phyloP scores from a whole-genome alignment of 2,888 invertebrate genomes.

The Dromius quadrimaculatus region DNA sequence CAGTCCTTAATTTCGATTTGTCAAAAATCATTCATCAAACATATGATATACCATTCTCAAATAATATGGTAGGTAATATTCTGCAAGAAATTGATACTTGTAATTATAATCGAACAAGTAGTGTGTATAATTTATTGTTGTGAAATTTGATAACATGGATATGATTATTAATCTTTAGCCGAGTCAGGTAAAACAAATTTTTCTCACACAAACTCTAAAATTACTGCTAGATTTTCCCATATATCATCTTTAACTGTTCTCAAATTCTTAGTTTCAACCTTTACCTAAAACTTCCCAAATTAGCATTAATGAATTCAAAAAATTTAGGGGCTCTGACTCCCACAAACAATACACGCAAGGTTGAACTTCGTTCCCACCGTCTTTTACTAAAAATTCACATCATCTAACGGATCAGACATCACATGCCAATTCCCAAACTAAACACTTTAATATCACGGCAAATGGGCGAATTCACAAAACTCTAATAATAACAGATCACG shows the following conservation, averaged over 20 bases:
- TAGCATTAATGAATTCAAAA: slow-evolving; percentile 39
- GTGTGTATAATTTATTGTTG: too few species aligned
- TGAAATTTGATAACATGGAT: too few species aligned
- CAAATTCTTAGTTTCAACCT: slow-evolving; percentile 27
- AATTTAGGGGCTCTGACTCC: slow-evolving; percentile 29
- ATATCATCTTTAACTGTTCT: slow-evolving; percentile 13
- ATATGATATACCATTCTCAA: too few species aligned
- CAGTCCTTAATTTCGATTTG: too few species aligned
- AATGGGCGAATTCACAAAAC: slow-evolving; percentile 17
- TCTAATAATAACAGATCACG: slow-evolving; percentile 11
- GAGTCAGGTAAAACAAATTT: too few species aligned
- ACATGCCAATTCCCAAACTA: background rate
- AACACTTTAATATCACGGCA: slow-evolving; percentile 18
- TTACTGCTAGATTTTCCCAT: slow-evolving; percentile 24
- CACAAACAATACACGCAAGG: slow-evolving; percentile 30
- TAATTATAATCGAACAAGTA: too few species aligned
- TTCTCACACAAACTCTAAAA: slow-evolving; percentile 28
- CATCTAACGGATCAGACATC: slow-evolving; percentile 25
- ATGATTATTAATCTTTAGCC: too few species aligned
- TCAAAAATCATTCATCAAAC: too few species aligned
- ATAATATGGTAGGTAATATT: too few species aligned
- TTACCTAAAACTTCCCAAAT: slow-evolving; percentile 32
- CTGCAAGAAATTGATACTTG: too few species aligned
- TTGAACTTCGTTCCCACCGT: slow-evolving; percentile 2
- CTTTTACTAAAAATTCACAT: slow-evolving; percentile 13